A percentile compares a stretch with the other conserved stretches of the same genome.
These are phyloP conservation scores for Brachyhypopomus occidentalis DNA, from an alignment of 2,113 vertebrate genomes.

Conservation along the genomic window DNA sequence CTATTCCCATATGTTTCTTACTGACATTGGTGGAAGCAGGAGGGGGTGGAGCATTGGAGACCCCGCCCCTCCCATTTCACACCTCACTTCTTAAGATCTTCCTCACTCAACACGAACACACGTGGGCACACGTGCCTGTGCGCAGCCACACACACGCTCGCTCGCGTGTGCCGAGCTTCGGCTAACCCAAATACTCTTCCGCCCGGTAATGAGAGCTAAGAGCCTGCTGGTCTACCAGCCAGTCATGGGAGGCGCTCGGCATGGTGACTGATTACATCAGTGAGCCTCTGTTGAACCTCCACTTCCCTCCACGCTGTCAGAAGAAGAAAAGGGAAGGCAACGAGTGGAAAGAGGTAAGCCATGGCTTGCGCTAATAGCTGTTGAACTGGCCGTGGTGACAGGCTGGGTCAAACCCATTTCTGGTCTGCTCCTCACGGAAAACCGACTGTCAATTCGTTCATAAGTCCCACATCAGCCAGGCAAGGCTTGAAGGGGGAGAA, in stretches of 20 bases:
- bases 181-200: background rate
- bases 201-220: background rate
- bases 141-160: slow-evolving; percentile 16
- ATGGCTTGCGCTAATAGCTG: background rate
- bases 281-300: background rate
- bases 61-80: slow-evolving; percentile 66
- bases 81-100: slow-evolving; percentile 66
- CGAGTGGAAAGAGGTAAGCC: too few species aligned
- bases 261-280: background rate
- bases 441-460: slow-evolving; percentile 21
- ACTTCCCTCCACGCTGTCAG: background rate
- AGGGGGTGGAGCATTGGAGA: slow-evolving; percentile 48
- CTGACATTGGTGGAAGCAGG: background rate
- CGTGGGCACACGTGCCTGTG: slow-evolving; percentile 9
- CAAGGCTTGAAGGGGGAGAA: background rate
- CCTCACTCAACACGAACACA: slow-evolving; percentile 62
- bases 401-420: slow-evolving; percentile 23
- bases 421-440: slow-evolving; percentile 1
- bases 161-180: background rate
- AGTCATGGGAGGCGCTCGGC: background rate
- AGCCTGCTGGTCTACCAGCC: background rate
- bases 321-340: background rate
- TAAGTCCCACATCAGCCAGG: background rate
- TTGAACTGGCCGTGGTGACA: slow-evolving; percentile 13
- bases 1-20: slow-evolving; percentile 60